Evolutionary conservation across 2,113 vertebrate species (phyloP).

Genomic region (Oreochromis niloticus): DNA sequence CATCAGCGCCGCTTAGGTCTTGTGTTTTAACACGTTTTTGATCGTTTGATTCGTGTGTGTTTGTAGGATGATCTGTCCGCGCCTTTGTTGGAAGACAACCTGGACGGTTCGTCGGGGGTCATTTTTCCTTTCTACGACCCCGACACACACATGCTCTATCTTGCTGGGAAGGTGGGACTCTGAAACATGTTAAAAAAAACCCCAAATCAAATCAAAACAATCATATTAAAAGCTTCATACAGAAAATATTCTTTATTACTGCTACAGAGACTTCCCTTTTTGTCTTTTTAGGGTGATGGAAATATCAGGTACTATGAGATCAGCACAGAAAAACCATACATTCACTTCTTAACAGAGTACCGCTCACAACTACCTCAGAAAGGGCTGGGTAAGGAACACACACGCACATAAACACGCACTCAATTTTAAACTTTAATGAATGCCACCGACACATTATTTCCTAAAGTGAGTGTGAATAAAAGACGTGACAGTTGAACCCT

Average conservation of each 20-base stretch:
- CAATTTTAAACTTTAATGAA: not conserved
- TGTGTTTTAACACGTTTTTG: not conserved
- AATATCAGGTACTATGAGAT: conserved; percentile 93
- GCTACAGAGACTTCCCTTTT: not conserved
- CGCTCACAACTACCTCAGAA: conserved; percentile 86
- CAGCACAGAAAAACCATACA: conserved; percentile 81
- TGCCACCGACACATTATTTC: not conserved
- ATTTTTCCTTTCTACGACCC: conserved; percentile 87
- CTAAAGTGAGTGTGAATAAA: not conserved
- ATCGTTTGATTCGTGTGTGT: not conserved
- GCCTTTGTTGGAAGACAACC: conserved; percentile 84
- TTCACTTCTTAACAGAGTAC: conserved; percentile 84
- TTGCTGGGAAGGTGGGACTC: conserved; percentile 86
- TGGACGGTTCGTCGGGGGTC: conserved; percentile 84
- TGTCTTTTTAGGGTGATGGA: conserved; percentile 80
- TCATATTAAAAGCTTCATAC: not conserved
- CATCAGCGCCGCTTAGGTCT: not conserved
- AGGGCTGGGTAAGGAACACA: conserved; percentile 80
- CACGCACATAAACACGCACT: not conserved
- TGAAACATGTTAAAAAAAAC: rapidly evolving
- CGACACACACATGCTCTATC: conserved; percentile 86
- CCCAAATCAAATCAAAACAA: not conserved
- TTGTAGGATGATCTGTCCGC: conserved; percentile 82
- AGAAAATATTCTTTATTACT: not conserved
- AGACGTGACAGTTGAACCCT: not conserved